Evolutionary conservation across 1,140 invertebrate species (phyloP), one percentile per base, ranked within the genome.

Genomic region (Cherax destructor): DNA sequence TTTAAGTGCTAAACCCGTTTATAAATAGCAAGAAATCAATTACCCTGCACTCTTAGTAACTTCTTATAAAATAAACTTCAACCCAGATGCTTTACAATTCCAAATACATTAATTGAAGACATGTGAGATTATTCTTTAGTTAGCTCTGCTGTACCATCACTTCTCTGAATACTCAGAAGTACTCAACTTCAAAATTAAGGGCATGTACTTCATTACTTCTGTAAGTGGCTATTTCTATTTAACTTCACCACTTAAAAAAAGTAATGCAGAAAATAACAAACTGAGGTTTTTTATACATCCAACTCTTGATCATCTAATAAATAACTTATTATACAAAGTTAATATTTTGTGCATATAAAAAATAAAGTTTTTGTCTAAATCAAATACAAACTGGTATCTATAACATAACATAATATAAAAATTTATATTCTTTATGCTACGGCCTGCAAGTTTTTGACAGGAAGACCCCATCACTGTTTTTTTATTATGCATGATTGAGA

Each of bases 321-420:
- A 87, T 77, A 79, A 78, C 16, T 49, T 87, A 87, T 13, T 87
- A 87, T 77, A 87, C 52, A 79, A 79, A 61, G 85, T 77, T 79
- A 77, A 79, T 59, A 87, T 59, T 76, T 78, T 78, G 85, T 87
- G 85, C 72, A 79, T 79, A 87, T 87, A 79, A 87, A 87, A 87
- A 87, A 87, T 78, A 87, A 87, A 78, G 49, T 65, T 78, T 87
- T 41, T 87, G n/a, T 16, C 61, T 41, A 87, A 79, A 52, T 79
- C 85, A 87, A 79, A 87, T 78, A 78, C 76, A 87, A 78, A 87
- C 49, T n/a, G 11, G 30, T 74, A 74, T 30, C 9, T 74, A 74
- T 9, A 74, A 74, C 11, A 74, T 74, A 74, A 74, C 7, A 11
- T 30, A 30, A 74, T 6, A 30, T 16, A 83, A n/a, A 59, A 10